These are phyloP conservation scores for Xestia c-nigrum DNA, from an alignment of 2,888 invertebrate species.

Conservation along the genomic window DNA sequence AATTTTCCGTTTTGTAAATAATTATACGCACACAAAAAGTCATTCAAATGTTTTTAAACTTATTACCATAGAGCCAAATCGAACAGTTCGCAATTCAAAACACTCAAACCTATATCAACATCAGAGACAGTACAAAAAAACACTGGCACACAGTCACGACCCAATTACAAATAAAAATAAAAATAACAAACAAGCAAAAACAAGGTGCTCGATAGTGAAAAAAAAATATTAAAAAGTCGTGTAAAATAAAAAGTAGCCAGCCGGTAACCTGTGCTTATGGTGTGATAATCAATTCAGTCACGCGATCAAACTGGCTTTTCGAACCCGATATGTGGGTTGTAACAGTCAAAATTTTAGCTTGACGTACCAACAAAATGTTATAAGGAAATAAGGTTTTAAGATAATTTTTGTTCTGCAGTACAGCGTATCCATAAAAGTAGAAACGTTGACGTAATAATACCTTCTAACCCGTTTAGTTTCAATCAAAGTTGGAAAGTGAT, in stretches of 20 bases:
- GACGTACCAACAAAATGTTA: conserved; percentile 4
- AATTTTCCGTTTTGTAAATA: neutral
- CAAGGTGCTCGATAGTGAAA: conserved; percentile 37
- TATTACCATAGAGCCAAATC: neutral
- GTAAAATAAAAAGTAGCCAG: conserved; percentile 65
- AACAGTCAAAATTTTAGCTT: conserved; percentile 21
- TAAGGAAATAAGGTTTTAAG: neutral
- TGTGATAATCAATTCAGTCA: conserved; percentile 81
- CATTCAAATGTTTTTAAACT: neutral
- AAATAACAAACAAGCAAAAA: conserved; percentile 39
- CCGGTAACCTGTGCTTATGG: conserved; percentile 75
- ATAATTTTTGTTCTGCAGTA: too few species aligned
- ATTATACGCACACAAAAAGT: neutral
- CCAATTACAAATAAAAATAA: conserved; percentile 36
- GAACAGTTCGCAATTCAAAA: neutral
- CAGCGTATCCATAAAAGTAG: neutral
- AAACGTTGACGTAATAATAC: neutral
- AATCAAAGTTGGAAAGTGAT: neutral
- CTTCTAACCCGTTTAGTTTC: conserved; percentile 1
- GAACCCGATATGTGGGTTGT: conserved; percentile 43
- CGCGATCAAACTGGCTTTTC: conserved; percentile 68
- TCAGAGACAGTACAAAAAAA: conserved; percentile 10
- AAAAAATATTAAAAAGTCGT: conserved; percentile 69
- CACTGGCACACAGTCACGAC: conserved; percentile 4
- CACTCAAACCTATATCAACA: neutral